These are phyloP conservation scores for Amitus sp. DNA, from an alignment of 2,888 invertebrate species.

Conservation along the genomic window DNA sequence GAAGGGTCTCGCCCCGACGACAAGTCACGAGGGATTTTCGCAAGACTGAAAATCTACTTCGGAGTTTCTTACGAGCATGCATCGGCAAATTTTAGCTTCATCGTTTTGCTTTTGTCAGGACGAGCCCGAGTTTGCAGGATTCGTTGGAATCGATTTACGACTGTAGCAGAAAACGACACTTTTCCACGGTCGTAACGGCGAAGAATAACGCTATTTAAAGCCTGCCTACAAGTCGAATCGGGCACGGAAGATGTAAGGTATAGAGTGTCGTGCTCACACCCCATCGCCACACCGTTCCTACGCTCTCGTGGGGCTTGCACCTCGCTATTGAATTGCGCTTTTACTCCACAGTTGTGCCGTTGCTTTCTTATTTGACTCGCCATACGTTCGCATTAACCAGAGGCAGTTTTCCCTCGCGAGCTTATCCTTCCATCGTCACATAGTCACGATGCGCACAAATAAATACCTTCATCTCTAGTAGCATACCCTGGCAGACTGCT, in stretches of 20 bases:
- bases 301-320: constrained; percentile 45
- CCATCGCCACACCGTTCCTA: constrained; percentile 45
- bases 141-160: constrained; percentile 42
- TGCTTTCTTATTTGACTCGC: constrained; percentile 45
- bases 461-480: not conserved
- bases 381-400: constrained; percentile 49
- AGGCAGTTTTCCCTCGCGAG: constrained; percentile 4
- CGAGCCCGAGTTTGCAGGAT: constrained; percentile 29
- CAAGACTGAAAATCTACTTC: constrained; percentile 24
- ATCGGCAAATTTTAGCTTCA: constrained; percentile 23
- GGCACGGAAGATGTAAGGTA: constrained; percentile 14
- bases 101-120: constrained; percentile 18
- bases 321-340: constrained; percentile 42
- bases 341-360: too few relatives aligned
- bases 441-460: not conserved
- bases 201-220: constrained; percentile 24
- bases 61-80: constrained; percentile 10
- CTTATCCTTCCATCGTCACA: constrained; percentile 14
- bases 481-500: too few relatives aligned
- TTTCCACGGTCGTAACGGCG: constrained; percentile 27
- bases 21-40: constrained; percentile 19
- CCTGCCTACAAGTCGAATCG: constrained; percentile 15
- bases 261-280: constrained; percentile 24
- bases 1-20: constrained; percentile 16
- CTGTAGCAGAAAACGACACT: constrained; percentile 17